Conservation (phyloP, 2,113 vertebrate genomes). For the Trogon surrucura region DNA sequence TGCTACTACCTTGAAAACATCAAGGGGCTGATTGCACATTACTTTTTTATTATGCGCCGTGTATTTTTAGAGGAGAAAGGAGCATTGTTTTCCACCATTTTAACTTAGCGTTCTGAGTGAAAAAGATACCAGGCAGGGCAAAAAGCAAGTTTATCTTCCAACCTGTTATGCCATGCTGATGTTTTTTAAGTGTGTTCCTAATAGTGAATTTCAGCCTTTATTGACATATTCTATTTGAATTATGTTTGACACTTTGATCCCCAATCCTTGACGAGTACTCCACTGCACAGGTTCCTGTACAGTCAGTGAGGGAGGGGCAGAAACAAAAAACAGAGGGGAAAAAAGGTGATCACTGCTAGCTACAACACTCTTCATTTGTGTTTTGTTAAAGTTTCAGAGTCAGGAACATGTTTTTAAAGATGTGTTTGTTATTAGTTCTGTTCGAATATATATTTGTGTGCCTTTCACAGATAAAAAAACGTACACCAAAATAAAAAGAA, state of each 20-base stretch:
- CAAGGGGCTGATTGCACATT: neutral
- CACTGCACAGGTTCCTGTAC: neutral
- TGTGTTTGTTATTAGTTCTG: neutral
- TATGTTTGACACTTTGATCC: neutral
- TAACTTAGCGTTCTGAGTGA: neutral
- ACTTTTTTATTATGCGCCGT: neutral
- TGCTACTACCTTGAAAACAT: slow-evolving; percentile 37
- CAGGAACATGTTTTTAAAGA: neutral
- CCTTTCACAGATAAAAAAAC: neutral
- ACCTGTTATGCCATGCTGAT: neutral
- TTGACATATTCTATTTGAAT: neutral
- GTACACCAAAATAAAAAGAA: neutral
- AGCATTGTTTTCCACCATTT: neutral
- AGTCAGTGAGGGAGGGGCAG: neutral
- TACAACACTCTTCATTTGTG: neutral
- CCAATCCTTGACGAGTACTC: neutral
- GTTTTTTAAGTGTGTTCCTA: neutral
- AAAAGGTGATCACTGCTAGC: neutral
- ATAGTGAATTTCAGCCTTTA: neutral
- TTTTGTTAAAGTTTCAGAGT: neutral
- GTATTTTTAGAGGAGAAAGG: slow-evolving; percentile 28
- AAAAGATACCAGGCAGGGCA: neutral
- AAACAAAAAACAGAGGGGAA: fast-evolving
- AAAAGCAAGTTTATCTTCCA: neutral
- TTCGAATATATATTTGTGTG: neutral